phyloP scores from a whole-genome alignment of 2,113 vertebrate genomes.

The Nesogale talazaci region DNA sequence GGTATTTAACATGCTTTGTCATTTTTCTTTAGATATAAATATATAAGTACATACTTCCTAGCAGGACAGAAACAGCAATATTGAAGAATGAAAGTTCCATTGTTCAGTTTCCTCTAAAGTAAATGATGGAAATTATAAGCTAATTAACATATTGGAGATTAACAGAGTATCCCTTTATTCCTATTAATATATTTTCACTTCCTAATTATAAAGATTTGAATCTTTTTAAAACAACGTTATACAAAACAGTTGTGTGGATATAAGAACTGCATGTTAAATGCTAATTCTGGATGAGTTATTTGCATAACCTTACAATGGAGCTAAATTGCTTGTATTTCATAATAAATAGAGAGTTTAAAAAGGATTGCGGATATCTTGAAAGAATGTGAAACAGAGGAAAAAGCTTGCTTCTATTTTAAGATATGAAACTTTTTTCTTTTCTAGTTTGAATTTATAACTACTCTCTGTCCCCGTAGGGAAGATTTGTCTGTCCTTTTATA shows the following conservation, averaged over 20 bases:
- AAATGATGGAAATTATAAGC: constrained; percentile 86
- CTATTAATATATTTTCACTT: constrained; percentile 88
- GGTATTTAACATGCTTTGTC: constrained; percentile 56
- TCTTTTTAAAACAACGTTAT: constrained; percentile 88
- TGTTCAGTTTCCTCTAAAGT: constrained; percentile 86
- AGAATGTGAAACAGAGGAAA: constrained; percentile 75
- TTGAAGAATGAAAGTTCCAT: constrained; percentile 81
- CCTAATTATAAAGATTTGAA: constrained; percentile 91
- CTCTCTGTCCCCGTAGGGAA: constrained; percentile 48
- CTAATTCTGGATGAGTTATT: constrained; percentile 83
- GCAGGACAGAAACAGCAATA: constrained; percentile 79
- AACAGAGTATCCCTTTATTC: constrained; percentile 88
- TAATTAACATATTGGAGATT: constrained; percentile 89
- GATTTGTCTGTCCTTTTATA: constrained; percentile 71
- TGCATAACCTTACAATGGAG: constrained; percentile 83
- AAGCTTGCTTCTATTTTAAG: constrained; percentile 77
- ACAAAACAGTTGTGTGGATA: constrained; percentile 85
- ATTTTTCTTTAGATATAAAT: constrained; percentile 73
- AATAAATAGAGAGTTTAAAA: constrained; percentile 78
- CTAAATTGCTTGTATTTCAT: constrained; percentile 85
- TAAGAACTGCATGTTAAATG: constrained; percentile 85
- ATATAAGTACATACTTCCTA: constrained; percentile 75
- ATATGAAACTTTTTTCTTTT: constrained; percentile 54
- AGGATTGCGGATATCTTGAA: constrained; percentile 70
- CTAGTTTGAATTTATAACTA: constrained; percentile 75